Base-by-base conservation (phyloP, 2,888 invertebrate genomes). In the Limenitis camilla region DNA sequence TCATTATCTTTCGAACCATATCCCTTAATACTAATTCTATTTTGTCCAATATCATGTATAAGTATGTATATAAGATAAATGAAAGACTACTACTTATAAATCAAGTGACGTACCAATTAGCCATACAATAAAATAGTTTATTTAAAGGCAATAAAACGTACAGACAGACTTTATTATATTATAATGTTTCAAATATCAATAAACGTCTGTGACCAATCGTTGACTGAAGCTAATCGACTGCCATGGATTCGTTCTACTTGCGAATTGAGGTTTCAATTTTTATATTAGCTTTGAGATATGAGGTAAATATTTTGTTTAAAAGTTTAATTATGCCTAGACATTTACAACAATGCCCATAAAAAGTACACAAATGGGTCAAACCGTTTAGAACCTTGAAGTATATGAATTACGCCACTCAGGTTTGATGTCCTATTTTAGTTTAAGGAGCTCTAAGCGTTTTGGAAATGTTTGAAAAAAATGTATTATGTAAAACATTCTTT, bases 201-300 rank as follows among this genome's bases (percentile, higher is more conserved):
- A 9, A 44, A 29, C n/a, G 5, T 19, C 32, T 31, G 19, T 10
- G 44, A 35, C 40, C 50, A 51, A 45, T 45, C 40, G 32, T 31
- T 3, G 19, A n/a, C 8, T 29, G 27, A 9, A 35, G 38, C 6
- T 6, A 49, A 55, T 49, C 49, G 52, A 55, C 52, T 46, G 27
- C 39, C 36, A 7, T 40, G 33, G 29, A 31, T 48, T 31, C 11
- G 10, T 49, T 32, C 49, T 28, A 43, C 43, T 49, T 49, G 41
- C 10, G 8, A n/a, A n/a, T 33, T 44, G 10, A 6, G n/a, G n/a
- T 19, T 8, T 31, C n/a, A 4, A 28, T 9, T 28, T 40, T 40
- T 28, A 5, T 28, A 9, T 7, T 11, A 11, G 4, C 7, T 38
- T 11, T 7, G 7, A 5, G 5, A 19, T 11, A 27, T 27, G 27